Evolutionary conservation across 2,113 vertebrate species (phyloP).

Genomic region (Cryptotis parvus): DNA sequence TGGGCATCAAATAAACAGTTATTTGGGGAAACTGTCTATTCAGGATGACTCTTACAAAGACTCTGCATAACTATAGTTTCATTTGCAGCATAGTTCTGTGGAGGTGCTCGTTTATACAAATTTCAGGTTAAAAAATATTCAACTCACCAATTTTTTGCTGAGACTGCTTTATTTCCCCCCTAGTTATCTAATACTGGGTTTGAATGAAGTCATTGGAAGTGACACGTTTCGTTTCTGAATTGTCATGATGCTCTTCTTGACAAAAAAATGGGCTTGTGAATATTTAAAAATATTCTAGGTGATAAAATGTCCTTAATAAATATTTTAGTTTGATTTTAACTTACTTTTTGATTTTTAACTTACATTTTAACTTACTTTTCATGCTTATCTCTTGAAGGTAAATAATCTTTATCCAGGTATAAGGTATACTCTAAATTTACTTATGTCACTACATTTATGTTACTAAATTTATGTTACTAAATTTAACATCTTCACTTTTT

Average conservation of each 20-base stretch:
- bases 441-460: no score
- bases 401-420: constrained; percentile 51
- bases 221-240: constrained; percentile 60
- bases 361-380: constrained; percentile 53
- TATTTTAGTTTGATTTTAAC: constrained; percentile 47
- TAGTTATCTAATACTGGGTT: constrained; percentile 55
- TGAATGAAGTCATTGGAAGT: constrained; percentile 59
- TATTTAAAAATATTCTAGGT: constrained; percentile 69
- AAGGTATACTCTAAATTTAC: constrained; percentile 54
- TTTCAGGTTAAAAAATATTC: constrained; percentile 54
- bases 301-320: constrained; percentile 63
- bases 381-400: constrained; percentile 37
- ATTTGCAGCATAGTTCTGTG: background rate
- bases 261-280: constrained; percentile 50
- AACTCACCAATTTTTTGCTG: constrained; percentile 39
- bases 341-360: no score
- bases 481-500: constrained; percentile 29
- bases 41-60: background rate
- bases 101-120: constrained; percentile 29
- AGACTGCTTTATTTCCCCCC: constrained; percentile 65
- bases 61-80: background rate
- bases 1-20: constrained; percentile 23
- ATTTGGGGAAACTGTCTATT: background rate
- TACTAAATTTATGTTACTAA: no score
- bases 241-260: constrained; percentile 56